These are phyloP conservation scores for Agrochola litura DNA, from an alignment of 2,888 invertebrate genomes.

Conservation along the genomic window DNA sequence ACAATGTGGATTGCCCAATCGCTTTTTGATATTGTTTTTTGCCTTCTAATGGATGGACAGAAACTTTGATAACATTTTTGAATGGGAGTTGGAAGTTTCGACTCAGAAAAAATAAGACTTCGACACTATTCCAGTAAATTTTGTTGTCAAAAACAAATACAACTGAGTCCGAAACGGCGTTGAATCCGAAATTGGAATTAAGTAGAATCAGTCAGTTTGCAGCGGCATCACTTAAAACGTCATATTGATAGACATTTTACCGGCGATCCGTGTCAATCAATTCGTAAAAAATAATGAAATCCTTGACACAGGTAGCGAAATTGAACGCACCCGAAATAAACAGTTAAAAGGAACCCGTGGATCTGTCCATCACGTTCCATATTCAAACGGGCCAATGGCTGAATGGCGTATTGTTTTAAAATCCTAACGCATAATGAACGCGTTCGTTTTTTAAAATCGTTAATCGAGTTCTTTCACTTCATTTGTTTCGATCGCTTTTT, in stretches of 20 bases:
- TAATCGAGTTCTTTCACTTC: slow-evolving; percentile 89
- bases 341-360: slow-evolving; percentile 80
- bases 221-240: slow-evolving; percentile 72
- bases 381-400: slow-evolving; percentile 85
- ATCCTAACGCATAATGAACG: slow-evolving; percentile 85
- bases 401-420: slow-evolving; percentile 89
- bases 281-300: slow-evolving; percentile 81
- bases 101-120: not conserved
- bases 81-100: slow-evolving; percentile 3
- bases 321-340: slow-evolving; percentile 81
- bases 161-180: slow-evolving; percentile 40
- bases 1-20: slow-evolving; percentile 62
- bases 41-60: slow-evolving; percentile 10
- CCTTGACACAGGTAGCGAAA: slow-evolving; percentile 78
- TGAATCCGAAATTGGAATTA: slow-evolving; percentile 57
- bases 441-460: slow-evolving; percentile 83
- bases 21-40: slow-evolving; percentile 53
- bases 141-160: slow-evolving; percentile 52
- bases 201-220: slow-evolving; percentile 51
- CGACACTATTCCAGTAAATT: slow-evolving; percentile 30
- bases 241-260: slow-evolving; percentile 77
- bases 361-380: slow-evolving; percentile 83
- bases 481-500: slow-evolving; percentile 83
- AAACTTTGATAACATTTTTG: slow-evolving; percentile 15
- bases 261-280: slow-evolving; percentile 77